phyloP scores from a whole-genome alignment of 2,888 invertebrate species.

The Junonia oenone region DNA sequence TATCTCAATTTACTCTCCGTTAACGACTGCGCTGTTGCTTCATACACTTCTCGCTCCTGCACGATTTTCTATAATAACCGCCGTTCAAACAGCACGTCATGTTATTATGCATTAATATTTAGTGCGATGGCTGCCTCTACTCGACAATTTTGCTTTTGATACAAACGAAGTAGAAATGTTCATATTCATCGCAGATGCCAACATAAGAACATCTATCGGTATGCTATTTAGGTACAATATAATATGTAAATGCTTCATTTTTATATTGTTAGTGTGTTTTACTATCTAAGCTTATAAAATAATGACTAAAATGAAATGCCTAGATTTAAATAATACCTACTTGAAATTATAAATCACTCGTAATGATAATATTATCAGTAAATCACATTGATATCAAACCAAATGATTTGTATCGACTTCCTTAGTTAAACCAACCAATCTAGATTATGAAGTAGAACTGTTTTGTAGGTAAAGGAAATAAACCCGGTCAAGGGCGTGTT shows the following conservation, averaged over 20 bases:
- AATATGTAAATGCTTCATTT: too few species aligned
- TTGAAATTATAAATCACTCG: not conserved
- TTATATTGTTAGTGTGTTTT: too few species aligned
- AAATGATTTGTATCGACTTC: not conserved
- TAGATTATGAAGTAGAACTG: not conserved
- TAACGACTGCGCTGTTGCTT: slow-evolving; percentile 1
- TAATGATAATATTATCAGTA: not conserved
- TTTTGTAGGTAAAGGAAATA: slow-evolving; percentile 18
- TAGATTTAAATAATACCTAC: not conserved
- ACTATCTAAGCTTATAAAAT: too few species aligned
- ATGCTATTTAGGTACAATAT: not conserved
- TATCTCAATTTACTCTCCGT: slow-evolving; percentile 1
- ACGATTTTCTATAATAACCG: slow-evolving; percentile 2
- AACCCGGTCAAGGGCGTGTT: slow-evolving; percentile 15
- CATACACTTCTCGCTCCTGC: not conserved
- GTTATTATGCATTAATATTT: slow-evolving; percentile 4
- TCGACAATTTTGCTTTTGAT: not conserved
- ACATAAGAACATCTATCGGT: too few species aligned
- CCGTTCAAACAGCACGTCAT: slow-evolving; percentile 4
- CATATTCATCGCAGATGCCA: not conserved
- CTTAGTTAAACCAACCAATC: not conserved
- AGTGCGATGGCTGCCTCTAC: not conserved
- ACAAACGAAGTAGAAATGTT: not conserved
- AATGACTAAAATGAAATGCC: not conserved
- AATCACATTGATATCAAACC: not conserved